phyloP scores from a whole-genome alignment of 2,113 vertebrate genomes.

The Mobula hypostoma region DNA sequence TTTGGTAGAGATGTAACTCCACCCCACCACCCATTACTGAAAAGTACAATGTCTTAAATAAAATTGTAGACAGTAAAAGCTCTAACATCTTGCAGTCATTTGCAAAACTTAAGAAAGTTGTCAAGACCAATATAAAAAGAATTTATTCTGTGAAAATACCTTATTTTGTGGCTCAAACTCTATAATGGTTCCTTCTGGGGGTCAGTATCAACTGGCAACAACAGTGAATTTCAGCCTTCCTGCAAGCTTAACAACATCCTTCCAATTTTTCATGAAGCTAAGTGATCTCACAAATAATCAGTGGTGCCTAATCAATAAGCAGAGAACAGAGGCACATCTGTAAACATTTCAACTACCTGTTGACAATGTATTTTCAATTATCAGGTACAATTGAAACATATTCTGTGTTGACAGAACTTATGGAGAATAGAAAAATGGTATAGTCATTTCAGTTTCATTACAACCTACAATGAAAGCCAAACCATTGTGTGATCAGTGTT shows the following conservation, averaged over 20 bases:
- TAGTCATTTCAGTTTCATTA: not conserved
- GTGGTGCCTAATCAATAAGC: slow-evolving; percentile 18
- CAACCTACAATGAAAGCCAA: not conserved
- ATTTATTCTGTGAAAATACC: too few species aligned
- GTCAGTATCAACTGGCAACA: not conserved
- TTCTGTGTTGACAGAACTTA: not conserved
- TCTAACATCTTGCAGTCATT: not conserved
- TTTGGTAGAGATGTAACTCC: too few species aligned
- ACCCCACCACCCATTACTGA: too few species aligned
- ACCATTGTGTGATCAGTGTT: not conserved
- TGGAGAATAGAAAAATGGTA: not conserved
- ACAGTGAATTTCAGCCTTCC: not conserved
- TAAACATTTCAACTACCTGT: not conserved
- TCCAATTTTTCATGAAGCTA: not conserved
- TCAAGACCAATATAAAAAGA: too few species aligned
- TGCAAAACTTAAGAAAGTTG: too few species aligned
- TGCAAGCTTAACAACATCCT: not conserved
- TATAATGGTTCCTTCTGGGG: not conserved
- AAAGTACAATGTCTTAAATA: too few species aligned
- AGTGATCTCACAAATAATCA: not conserved
- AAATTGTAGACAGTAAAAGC: too few species aligned
- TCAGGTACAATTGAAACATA: not conserved
- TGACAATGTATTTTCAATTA: not conserved
- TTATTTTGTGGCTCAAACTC: not conserved
- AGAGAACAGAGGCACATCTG: not conserved